Conservation (phyloP, 2,797 vertebrate species). For the Geotrypetes seraphini region DNA sequence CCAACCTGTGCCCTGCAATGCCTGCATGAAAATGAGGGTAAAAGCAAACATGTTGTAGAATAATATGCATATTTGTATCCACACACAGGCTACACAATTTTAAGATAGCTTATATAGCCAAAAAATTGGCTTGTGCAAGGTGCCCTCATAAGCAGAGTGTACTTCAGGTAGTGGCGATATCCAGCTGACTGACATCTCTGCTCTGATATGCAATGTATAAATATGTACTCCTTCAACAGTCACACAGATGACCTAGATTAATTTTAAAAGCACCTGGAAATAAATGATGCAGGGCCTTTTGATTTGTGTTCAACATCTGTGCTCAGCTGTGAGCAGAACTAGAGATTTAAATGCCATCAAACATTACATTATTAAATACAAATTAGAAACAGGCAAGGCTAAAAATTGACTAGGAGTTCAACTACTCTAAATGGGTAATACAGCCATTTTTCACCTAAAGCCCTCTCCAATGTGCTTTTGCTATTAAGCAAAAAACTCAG, state of each 20-base stretch:
- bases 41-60: too few species aligned
- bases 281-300: not conserved
- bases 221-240: too few species aligned
- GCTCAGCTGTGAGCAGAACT: constrained; percentile 10
- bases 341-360: constrained; percentile 30
- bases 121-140: too few species aligned
- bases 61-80: too few species aligned
- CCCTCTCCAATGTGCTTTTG: constrained; percentile 49
- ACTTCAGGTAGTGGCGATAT: too few species aligned
- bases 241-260: not conserved
- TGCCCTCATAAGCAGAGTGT: too few species aligned
- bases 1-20: too few species aligned
- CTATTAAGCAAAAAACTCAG: constrained; percentile 55
- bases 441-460: constrained; percentile 53
- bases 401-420: constrained; percentile 47
- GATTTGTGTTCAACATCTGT: constrained; percentile 8
- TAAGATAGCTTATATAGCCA: too few species aligned
- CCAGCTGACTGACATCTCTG: too few species aligned
- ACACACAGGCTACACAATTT: too few species aligned
- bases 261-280: not conserved
- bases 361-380: constrained; percentile 33
- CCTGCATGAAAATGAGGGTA: too few species aligned
- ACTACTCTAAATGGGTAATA: constrained; percentile 34
- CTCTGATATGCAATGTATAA: too few species aligned
- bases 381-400: constrained; percentile 44